Conservation (phyloP, 1,140 invertebrate species). For the Doryteuthis pealeii region DNA sequence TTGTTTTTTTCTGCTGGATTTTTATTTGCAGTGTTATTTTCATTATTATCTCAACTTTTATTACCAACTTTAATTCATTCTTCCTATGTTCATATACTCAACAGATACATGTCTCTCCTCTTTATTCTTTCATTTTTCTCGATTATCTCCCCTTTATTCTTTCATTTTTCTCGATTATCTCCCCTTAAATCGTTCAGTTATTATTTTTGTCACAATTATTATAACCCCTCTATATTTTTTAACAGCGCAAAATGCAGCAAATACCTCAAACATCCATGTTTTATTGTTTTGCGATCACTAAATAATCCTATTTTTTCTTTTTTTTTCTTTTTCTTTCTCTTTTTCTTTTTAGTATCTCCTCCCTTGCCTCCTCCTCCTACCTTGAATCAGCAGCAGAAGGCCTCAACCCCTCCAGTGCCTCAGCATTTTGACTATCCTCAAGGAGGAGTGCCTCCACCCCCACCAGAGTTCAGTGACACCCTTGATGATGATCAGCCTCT, state of each 20-base stretch:
- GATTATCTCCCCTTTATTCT: no score
- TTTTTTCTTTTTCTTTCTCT: neutral
- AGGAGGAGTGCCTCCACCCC: conserved; percentile 29
- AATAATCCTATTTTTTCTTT: neutral
- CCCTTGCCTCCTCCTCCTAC: conserved; percentile 38
- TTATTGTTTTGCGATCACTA: neutral
- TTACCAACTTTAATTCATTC: no score
- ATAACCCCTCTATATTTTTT: neutral
- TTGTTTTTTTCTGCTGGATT: no score
- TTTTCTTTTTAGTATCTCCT: conserved; percentile 33
- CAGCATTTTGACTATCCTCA: conserved; percentile 25
- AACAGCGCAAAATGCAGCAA: neutral
- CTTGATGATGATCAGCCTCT: conserved; percentile 23
- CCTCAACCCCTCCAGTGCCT: conserved; percentile 6
- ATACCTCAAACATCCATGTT: neutral
- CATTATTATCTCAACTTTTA: no score
- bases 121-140: no score
- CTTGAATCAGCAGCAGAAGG: neutral
- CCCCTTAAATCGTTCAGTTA: no score
- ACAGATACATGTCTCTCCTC: no score
- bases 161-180: no score
- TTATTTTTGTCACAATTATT: no score
- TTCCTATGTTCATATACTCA: no score
- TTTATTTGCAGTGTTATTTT: no score
- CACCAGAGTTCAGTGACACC: conserved; percentile 33